Evolutionary conservation across 2,797 vertebrate genomes (phyloP).

Genomic region (Esox lucius): DNA sequence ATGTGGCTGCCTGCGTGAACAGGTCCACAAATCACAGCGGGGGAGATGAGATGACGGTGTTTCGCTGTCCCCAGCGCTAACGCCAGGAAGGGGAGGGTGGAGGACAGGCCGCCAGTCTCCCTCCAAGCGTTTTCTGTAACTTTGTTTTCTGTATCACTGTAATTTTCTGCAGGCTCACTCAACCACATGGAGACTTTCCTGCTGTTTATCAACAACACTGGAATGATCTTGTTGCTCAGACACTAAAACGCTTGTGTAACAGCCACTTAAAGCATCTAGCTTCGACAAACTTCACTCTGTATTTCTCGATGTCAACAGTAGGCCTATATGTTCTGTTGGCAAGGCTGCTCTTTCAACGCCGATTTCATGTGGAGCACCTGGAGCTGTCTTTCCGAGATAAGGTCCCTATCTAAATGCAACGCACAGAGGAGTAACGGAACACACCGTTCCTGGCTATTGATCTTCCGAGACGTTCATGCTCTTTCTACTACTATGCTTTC

Average conservation of each 20-base stretch:
- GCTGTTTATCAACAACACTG: background rate
- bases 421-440: slow-evolving; percentile 40
- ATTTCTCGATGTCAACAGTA: background rate
- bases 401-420: slow-evolving; percentile 59
- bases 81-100: slow-evolving; percentile 37
- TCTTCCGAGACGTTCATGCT: slow-evolving; percentile 37
- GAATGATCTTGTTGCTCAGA: background rate
- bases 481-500: slow-evolving; percentile 50
- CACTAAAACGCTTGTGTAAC: slow-evolving; percentile 32
- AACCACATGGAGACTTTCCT: slow-evolving; percentile 7
- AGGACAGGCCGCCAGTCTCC: slow-evolving; percentile 68
- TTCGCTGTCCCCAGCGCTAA: slow-evolving; percentile 40
- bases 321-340: slow-evolving; percentile 40
- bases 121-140: slow-evolving; percentile 35
- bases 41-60: slow-evolving; percentile 48
- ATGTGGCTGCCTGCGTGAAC: slow-evolving; percentile 66
- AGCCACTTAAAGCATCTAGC: slow-evolving; percentile 43
- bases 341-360: slow-evolving; percentile 62
- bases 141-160: slow-evolving; percentile 47
- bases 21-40: slow-evolving; percentile 74
- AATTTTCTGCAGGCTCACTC: slow-evolving; percentile 24
- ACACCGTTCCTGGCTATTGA: slow-evolving; percentile 62
- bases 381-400: slow-evolving; percentile 41
- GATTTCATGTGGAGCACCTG: slow-evolving; percentile 52
- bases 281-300: slow-evolving; percentile 48